Conservation (phyloP, 1,140 invertebrate genomes). For the Littorina saxatilis region DNA sequence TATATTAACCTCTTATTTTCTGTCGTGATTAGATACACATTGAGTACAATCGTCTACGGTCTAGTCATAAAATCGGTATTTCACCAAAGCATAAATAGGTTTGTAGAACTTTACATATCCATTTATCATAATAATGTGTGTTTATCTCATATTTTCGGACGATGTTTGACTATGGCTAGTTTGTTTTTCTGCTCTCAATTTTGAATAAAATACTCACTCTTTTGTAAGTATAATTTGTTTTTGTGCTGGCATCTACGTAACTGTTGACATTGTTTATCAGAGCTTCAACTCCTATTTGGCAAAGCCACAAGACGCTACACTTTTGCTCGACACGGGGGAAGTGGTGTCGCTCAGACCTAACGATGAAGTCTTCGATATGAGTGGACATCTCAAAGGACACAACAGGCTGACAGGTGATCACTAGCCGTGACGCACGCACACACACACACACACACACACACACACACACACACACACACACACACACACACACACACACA, state of each 20-base stretch:
- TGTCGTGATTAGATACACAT: no score
- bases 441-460: not conserved
- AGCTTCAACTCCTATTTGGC: not conserved
- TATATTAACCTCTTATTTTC: no score
- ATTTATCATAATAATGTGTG: no score
- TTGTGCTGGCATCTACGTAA: not conserved
- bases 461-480: not conserved
- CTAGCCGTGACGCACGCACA: not conserved
- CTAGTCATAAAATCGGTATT: no score
- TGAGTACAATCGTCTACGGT: no score
- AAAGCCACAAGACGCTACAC: slow-evolving; percentile 4
- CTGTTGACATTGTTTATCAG: not conserved
- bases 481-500: not conserved
- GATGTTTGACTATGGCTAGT: no score
- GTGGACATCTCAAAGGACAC: not conserved
- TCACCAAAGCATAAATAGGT: no score
- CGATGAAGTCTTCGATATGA: not conserved
- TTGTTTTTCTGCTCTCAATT: no score
- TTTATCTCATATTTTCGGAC: no score
- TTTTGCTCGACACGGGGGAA: not conserved
- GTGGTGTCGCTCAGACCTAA: not conserved
- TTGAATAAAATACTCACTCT: no score
- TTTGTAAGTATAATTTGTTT: no score
- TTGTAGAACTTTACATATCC: no score
- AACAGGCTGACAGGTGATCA: not conserved